Evolutionary conservation across 2,888 invertebrate genomes (phyloP).

Genomic region (Amblyjoppa fuscipennis): DNA sequence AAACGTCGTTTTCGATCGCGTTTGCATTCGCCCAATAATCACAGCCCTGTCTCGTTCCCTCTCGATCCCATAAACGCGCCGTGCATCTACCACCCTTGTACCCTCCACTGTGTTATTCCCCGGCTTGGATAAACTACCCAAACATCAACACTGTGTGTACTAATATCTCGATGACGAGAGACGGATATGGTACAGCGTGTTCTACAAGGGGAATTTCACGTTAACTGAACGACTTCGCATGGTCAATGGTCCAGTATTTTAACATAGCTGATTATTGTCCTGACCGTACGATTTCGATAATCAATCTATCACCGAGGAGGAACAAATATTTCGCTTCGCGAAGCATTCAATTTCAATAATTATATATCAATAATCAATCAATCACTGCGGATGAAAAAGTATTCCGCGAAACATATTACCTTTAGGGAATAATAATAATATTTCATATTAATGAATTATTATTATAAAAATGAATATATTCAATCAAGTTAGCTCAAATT

Average conservation of each 20-base stretch:
- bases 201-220: not conserved
- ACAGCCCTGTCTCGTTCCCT: not conserved
- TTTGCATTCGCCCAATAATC: slow-evolving; percentile 35
- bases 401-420: no score
- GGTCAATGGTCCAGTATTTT: not conserved
- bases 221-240: not conserved
- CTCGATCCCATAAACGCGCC: not conserved
- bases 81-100: not conserved
- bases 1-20: slow-evolving; percentile 30
- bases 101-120: not conserved
- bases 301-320: no score
- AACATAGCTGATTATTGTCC: not conserved
- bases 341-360: no score
- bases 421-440: no score
- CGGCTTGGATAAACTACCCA: slow-evolving; percentile 7
- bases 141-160: slow-evolving; percentile 12
- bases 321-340: no score
- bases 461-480: no score
- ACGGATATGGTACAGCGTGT: not conserved
- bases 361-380: no score
- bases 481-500: no score
- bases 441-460: no score
- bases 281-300: no score
- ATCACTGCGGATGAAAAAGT: no score
- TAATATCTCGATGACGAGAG: slow-evolving; percentile 5